phyloP scores from a whole-genome alignment of 1,140 invertebrate species.

The Sesamia nonagrioides region DNA sequence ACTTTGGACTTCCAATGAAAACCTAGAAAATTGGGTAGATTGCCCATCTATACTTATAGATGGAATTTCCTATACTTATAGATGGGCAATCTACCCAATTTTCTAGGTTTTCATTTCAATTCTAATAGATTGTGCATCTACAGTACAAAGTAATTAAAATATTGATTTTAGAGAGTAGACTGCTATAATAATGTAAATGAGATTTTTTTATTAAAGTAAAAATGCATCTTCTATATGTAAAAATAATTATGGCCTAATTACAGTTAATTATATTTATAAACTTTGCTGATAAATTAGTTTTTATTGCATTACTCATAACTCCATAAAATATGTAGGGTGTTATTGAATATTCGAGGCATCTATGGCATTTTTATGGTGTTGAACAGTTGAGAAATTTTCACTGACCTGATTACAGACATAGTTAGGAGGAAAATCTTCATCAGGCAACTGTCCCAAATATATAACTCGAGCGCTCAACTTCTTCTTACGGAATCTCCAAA shows the following conservation, averaged over 20 bases:
- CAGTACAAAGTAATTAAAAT: too few relatives aligned
- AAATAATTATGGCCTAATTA: neutral
- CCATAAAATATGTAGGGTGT: neutral
- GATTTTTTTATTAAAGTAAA: neutral
- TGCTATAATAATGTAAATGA: neutral
- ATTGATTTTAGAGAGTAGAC: too few relatives aligned
- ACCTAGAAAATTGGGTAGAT: too few relatives aligned
- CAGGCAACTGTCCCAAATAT: constrained; percentile 86
- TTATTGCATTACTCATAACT: neutral
- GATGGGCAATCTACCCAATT: too few relatives aligned
- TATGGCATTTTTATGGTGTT: neutral
- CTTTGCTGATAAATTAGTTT: neutral
- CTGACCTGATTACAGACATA: constrained; percentile 96
- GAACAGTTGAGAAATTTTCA: constrained; percentile 30
- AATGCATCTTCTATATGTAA: neutral
- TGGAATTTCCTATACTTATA: too few relatives aligned
- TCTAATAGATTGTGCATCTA: too few relatives aligned
- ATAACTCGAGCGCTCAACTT: constrained; percentile 81
- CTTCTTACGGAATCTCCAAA: constrained; percentile 74
- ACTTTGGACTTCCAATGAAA: too few relatives aligned
- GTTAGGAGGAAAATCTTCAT: constrained; percentile 97
- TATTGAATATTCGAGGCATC: neutral
- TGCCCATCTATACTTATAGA: too few relatives aligned
- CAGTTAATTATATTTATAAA: neutral
- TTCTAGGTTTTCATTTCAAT: too few relatives aligned